A percentile compares a stretch with the other conserved stretches of the same genome.
Conservation (phyloP, 2,888 invertebrate genomes). For the Anthoptus insignis region DNA sequence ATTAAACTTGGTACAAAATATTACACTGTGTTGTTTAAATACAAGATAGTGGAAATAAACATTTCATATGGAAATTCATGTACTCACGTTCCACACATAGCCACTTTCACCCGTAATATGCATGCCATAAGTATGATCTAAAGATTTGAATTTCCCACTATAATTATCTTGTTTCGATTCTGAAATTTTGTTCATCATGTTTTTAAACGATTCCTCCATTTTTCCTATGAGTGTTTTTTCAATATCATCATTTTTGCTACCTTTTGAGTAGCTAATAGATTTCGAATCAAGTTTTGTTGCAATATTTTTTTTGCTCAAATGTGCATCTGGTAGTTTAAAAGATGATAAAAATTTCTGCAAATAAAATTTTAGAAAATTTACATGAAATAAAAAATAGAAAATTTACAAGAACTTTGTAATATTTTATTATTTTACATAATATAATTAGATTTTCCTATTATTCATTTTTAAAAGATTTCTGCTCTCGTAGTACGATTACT, state of each 20-base stretch:
- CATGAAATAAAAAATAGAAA: no score
- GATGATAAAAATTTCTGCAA: not conserved
- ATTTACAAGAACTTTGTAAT: no score
- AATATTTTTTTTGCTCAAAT: no score
- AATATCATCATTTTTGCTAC: not conserved
- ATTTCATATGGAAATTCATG: no score
- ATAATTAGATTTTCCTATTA: no score
- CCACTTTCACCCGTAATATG: conserved; percentile 16
- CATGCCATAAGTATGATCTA: conserved; percentile 21
- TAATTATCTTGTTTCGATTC: not conserved
- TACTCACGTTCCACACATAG: conserved; percentile 8
- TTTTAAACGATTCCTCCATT: conserved; percentile 34
- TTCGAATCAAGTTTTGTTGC: not conserved
- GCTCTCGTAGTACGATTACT: no score
- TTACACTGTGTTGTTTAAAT: no score
- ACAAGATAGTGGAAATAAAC: no score
- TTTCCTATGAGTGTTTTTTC: conserved; percentile 21
- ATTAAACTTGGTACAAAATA: no score
- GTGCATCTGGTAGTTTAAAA: not conserved
- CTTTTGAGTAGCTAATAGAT: not conserved
- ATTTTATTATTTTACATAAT: no score
- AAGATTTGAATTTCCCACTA: not conserved
- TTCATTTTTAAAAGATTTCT: no score
- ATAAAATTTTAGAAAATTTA: not conserved
- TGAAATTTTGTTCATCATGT: conserved; percentile 11